A percentile compares a stretch with the other conserved stretches of the same genome.
Evolutionary conservation across 2,113 vertebrate genomes (phyloP).

Genomic region (Phyllopteryx taeniolatus): DNA sequence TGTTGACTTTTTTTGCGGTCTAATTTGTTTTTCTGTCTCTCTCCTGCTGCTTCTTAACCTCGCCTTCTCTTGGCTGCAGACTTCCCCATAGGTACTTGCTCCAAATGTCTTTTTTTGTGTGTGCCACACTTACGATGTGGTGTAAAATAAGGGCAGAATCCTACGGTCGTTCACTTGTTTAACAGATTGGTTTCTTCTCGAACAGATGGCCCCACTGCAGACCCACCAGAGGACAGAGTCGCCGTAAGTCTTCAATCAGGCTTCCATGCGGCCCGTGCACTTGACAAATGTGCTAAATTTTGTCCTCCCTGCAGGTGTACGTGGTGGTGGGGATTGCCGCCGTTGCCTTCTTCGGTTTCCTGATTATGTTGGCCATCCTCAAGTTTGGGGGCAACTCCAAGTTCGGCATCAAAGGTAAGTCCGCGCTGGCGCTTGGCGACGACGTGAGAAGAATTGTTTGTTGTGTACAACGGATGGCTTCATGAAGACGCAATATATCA

Average conservation of each 20-base stretch:
- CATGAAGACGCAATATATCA: conserved; percentile 34
- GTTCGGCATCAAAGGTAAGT: conserved; percentile 99
- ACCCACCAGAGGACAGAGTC: conserved; percentile 84
- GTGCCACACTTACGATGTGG: neutral
- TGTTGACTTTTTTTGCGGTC: conserved; percentile 8
- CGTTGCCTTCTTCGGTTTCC: conserved; percentile 89
- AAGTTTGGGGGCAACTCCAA: conserved; percentile 97
- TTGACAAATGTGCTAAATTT: conserved; percentile 1
- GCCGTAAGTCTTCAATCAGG: conserved; percentile 80
- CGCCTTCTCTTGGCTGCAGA: conserved; percentile 48
- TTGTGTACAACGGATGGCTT: conserved; percentile 23
- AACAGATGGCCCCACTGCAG: conserved; percentile 79
- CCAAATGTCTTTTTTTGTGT: neutral
- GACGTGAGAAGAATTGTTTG: neutral
- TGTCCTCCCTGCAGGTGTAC: conserved; percentile 78
- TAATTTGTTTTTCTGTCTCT: conserved; percentile 38
- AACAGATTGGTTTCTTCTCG: conserved; percentile 1
- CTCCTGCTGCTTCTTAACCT: conserved; percentile 19
- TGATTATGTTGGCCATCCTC: conserved; percentile 92
- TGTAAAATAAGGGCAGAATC: neutral
- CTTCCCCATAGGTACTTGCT: conserved; percentile 63
- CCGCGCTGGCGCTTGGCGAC: neutral
- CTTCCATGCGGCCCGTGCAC: neutral
- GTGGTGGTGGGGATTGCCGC: conserved; percentile 94
- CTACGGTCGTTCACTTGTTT: neutral